Base-by-base conservation (phyloP, 1,140 invertebrate genomes). In the Chironomus tepperi region DNA sequence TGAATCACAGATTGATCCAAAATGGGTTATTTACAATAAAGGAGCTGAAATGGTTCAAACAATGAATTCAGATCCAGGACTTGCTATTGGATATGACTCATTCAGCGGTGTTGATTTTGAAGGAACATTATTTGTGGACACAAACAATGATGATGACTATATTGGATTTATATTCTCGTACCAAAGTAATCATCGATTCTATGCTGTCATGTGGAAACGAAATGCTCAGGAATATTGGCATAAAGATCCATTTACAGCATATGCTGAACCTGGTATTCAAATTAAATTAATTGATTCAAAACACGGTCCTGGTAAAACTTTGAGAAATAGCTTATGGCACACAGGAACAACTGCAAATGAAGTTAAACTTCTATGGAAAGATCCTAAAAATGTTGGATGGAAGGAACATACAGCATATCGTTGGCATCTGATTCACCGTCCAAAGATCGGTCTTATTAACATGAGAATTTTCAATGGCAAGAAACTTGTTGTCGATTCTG, bases 151-250 rank as follows among this genome's bases (percentile, higher is more conserved):
- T 80, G 96, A 98, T 80, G 97, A 98, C 82, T 98, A 96, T 77
- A 94, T 95, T 42, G 97, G 97, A 8, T 98, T 98, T 78, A 91
- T 98, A 42, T 97, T 97, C 83, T 92, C 90, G 77, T 98, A 97
- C 80, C 96, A 98, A 83, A 92, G 94, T 83, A 97, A 95, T 79
- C 89, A 90, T 64, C 91, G 92, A 77, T 98, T 98, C 83, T 98
- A 98, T 82, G 89, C 92, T 9, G 94, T 98, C 0, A 96, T 97
- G 91, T 98, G 97, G 97, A 98, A 98, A 84, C 97, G 97, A 82
- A 89, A 89, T 75, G 86, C 88, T 0, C 96, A 98, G 83, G 95
- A 93, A 0, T 98, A 98, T 80, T 98, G 97, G 97, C 90, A 95
- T 79, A 86, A 90, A 0, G 90, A 88, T 1, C 95, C 96, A 10